Base-by-base conservation (phyloP, 2,888 invertebrate genomes). In the Xanthia togata region DNA sequence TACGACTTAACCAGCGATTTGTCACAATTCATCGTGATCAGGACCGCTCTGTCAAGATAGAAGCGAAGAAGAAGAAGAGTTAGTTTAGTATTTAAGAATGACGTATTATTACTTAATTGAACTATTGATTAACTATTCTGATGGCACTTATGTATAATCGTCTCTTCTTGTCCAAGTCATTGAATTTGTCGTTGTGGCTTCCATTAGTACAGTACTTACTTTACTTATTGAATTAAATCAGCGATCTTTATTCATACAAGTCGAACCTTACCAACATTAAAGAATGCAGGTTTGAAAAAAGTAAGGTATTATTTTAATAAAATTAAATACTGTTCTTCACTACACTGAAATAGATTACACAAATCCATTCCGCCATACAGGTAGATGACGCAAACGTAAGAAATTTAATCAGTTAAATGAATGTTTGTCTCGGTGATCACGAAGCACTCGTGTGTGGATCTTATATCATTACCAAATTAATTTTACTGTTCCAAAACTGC, bases 391-490 rank as follows among this genome's bases (percentile, higher is more conserved):
- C 83, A 85, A 87, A 79, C 64, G 74, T 76, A 81, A 87, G 87
- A 89, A 87, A 88, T 88, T 81, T 89, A 89, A 90, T 91, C 91
- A 89, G 87, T 88, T 89, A 92, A 92, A 91, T 88, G 91, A 91
- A 90, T 88, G 91, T 91, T 92, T 92, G 92, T 92, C 92, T 92
- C 92, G 91, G 89, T 90, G 92, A 92, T 93, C 92, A 92, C 91
- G 91, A 92, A 89, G 88, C 78, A 84, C 81, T 90, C 89, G 90
- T 91, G 91, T 92, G 90, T 90, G 90, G 90, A 91, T 90, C 88
- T 86, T 88, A 83, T 89, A 90, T 90, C 89, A 89, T 81, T 78
- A 85, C 89, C 83, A 88, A 80, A 78, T 63, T 26, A n/a, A 72
- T 73, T 63, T 77, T 70, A 76, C 73, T 31, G 11, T 8, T 38